Evolutionary conservation across 2,113 vertebrate genomes (phyloP), one percentile per base, ranked within the genome.

Genomic region (Anolis carolinensis): DNA sequence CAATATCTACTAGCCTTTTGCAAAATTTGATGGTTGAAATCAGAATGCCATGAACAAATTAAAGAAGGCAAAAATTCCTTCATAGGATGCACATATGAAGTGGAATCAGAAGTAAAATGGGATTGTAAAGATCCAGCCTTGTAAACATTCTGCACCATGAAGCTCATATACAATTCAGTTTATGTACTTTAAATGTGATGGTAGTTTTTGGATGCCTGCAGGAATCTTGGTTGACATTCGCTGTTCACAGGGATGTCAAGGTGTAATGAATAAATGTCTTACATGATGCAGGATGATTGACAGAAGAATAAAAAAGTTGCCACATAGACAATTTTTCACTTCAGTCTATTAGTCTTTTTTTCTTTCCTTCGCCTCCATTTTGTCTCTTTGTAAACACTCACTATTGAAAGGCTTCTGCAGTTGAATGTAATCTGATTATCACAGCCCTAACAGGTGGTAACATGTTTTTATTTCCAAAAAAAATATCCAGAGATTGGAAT

Each of bases 1-100:
- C 86, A 89, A 72, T 89, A 90, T 91, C 88, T 92, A 90, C 44
- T 86, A 81, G 59, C 84, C 93, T 21, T 65, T 79, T 73, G 27
- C 36, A 79, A 52, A 27, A 81, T 73, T 21, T 50, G 44, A 78
- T 86, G 88, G 81, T 70, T 88, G 36, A 65, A 75, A 4, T 75
- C 36, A 70, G n/a, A 71, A 76, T 59, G 36, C 30, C 81, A n/a
- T 5, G 62, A 90, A 83, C 50, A 83, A 16, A 48, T 4, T 50
- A 68, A 71, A 34, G 11, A 14, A 27, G 39, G 25, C 34, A 34
- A 86, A 32, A 21, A 5, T 11, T 20, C 30, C n/a, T 32, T 32
- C 30, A 78, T 16, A 9, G 55, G 50, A 72, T 5, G 5, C n/a
- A 20, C 32, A 36, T 32, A 20, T 20, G 6, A 72, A 7, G 16